Conservation (phyloP, 2,113 vertebrate genomes). For the Tetraodon nigroviridis region DNA sequence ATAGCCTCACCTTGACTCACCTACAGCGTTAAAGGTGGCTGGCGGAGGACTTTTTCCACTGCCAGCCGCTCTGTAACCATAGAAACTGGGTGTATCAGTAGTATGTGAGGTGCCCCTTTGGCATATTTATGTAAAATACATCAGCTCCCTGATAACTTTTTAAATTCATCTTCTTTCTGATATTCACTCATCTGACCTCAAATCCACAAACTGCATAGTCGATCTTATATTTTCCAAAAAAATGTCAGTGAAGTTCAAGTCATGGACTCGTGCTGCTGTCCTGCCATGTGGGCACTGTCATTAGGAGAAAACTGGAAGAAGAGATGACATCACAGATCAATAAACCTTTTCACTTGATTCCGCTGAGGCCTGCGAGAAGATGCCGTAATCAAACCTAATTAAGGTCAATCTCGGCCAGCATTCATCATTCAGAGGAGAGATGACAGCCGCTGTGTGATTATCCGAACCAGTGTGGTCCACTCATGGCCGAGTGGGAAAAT, state of each 20-base stretch:
- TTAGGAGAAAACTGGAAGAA: conserved; percentile 46
- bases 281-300: conserved; percentile 30
- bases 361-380: conserved; percentile 47
- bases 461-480: conserved; percentile 10
- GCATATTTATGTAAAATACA: no score
- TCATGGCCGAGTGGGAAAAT: conserved; percentile 23
- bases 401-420: conserved; percentile 46
- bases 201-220: background rate
- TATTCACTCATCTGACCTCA: background rate
- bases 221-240: conserved; percentile 7
- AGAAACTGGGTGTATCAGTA: conserved; percentile 32
- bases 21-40: conserved; percentile 10
- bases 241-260: conserved; percentile 2
- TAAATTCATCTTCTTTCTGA: background rate
- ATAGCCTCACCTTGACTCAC: conserved; percentile 15
- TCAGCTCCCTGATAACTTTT: background rate
- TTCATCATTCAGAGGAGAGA: conserved; percentile 32
- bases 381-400: conserved; percentile 65
- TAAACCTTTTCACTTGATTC: conserved; percentile 62
- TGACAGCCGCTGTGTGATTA: conserved; percentile 28
- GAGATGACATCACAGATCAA: conserved; percentile 63
- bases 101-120: no score
- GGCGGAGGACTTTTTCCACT: background rate
- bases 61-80: conserved; percentile 40
- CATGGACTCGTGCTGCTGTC: conserved; percentile 13